A percentile compares a stretch with the other conserved stretches of the same genome.
Evolutionary conservation across 2,888 invertebrate species (phyloP).

Genomic region (Pachliopta kotzebuea): DNA sequence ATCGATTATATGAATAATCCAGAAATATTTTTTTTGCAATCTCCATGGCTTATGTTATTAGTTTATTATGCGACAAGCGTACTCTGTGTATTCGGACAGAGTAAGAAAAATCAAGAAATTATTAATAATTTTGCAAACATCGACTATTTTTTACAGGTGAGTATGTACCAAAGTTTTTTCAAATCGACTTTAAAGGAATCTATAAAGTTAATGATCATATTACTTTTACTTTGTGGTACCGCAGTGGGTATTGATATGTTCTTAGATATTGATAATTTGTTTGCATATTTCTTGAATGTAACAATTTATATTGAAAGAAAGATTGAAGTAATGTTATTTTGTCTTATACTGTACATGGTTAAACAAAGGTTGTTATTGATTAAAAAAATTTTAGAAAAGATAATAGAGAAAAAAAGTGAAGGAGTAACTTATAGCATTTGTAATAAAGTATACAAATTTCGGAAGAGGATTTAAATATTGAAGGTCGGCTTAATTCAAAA

Average conservation of each 20-base stretch:
- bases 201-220: neutral
- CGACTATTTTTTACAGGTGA: conserved; percentile 34
- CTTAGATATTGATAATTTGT: too few species aligned
- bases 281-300: neutral
- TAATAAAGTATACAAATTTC: conserved; percentile 38
- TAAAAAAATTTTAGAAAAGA: conserved; percentile 47
- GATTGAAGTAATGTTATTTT: conserved; percentile 11
- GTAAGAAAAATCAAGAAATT: conserved; percentile 41
- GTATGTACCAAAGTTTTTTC: conserved; percentile 1
- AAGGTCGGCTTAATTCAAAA: conserved; percentile 41
- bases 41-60: conserved; percentile 41
- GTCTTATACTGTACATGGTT: conserved; percentile 15
- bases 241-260: neutral
- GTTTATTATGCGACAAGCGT: conserved; percentile 42
- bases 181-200: neutral
- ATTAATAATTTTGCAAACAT: conserved; percentile 42
- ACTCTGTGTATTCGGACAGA: conserved; percentile 40
- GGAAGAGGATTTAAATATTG: conserved; percentile 41
- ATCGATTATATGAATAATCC: too few species aligned
- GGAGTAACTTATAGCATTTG: conserved; percentile 28
- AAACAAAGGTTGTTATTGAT: conserved; percentile 43
- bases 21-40: conserved; percentile 33
- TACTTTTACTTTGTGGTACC: neutral
- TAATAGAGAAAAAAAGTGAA: conserved; percentile 42
- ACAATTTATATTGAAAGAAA: conserved; percentile 14